Conservation (phyloP, 2,797 vertebrate genomes). For the Menidia menidia region DNA sequence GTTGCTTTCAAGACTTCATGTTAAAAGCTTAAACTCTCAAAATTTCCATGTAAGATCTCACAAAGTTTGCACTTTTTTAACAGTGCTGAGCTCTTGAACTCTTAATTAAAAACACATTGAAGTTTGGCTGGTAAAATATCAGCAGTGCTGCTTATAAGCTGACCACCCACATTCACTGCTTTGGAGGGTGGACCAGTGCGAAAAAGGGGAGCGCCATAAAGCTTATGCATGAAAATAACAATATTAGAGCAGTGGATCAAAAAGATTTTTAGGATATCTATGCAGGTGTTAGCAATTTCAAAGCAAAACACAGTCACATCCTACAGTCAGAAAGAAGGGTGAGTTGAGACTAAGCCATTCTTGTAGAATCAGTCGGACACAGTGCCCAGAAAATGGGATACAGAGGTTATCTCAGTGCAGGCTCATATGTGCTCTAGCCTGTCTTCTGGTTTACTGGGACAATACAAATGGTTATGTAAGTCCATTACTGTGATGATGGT, state of each 20-base stretch:
- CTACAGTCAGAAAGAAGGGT: background rate
- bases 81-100: background rate
- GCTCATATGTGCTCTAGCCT: slow-evolving; percentile 8
- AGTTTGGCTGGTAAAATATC: background rate
- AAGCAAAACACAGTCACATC: slow-evolving; percentile 1
- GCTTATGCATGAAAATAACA: background rate
- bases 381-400: background rate
- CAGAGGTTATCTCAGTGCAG: slow-evolving; percentile 14
- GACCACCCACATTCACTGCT: slow-evolving; percentile 8
- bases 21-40: slow-evolving; percentile 1
- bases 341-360: background rate
- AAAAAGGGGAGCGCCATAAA: background rate
- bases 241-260: background rate
- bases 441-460: slow-evolving; percentile 16
- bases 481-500: slow-evolving; percentile 24
- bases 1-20: background rate
- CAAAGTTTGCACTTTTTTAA: slow-evolving; percentile 4
- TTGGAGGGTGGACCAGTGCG: background rate
- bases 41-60: background rate
- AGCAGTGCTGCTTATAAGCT: background rate
- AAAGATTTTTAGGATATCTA: background rate
- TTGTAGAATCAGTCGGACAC: slow-evolving; percentile 15
- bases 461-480: slow-evolving; percentile 8
- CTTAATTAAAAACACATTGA: slow-evolving; percentile 4
- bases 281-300: background rate